These are phyloP conservation scores for Meriones unguiculatus DNA, from an alignment of 2,113 vertebrate genomes.

Conservation along the genomic window DNA sequence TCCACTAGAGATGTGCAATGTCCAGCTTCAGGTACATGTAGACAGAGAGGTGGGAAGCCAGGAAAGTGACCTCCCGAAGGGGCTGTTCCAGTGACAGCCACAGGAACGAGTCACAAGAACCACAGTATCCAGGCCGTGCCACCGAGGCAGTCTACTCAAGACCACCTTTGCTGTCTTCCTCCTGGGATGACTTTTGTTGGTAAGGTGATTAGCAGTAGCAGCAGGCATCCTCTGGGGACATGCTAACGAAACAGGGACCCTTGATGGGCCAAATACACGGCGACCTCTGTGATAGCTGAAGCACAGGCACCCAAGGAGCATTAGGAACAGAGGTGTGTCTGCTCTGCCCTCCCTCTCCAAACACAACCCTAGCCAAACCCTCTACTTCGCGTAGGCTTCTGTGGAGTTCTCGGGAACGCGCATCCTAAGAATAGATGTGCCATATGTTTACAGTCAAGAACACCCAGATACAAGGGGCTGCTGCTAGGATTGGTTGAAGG, in stretches of 20 bases:
- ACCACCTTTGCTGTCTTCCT: no score
- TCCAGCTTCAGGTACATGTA: fast-evolving
- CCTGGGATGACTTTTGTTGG: not conserved
- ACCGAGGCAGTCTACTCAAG: fast-evolving
- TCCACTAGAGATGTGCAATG: not conserved
- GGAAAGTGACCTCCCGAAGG: no score
- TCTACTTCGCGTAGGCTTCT: fast-evolving
- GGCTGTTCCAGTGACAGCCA: fast-evolving
- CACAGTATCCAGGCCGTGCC: not conserved
- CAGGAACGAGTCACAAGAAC: no score
- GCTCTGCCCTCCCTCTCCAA: not conserved
- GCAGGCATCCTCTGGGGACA: fast-evolving
- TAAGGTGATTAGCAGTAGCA: fast-evolving
- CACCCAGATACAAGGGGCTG: fast-evolving
- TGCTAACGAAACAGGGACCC: fast-evolving
- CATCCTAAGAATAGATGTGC: fast-evolving
- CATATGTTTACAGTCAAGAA: fast-evolving
- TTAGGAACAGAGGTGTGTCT: no score
- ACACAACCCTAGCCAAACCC: no score
- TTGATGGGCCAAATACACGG: fast-evolving
- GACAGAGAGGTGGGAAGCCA: no score
- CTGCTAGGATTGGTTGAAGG: no score
- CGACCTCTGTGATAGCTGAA: not conserved
- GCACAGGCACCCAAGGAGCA: no score
- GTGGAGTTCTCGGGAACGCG: not conserved